Evolutionary conservation across 2,797 vertebrate genomes (phyloP), one percentile per base, ranked within the genome.

Genomic region (Microctenopoma stevenorrisi): DNA sequence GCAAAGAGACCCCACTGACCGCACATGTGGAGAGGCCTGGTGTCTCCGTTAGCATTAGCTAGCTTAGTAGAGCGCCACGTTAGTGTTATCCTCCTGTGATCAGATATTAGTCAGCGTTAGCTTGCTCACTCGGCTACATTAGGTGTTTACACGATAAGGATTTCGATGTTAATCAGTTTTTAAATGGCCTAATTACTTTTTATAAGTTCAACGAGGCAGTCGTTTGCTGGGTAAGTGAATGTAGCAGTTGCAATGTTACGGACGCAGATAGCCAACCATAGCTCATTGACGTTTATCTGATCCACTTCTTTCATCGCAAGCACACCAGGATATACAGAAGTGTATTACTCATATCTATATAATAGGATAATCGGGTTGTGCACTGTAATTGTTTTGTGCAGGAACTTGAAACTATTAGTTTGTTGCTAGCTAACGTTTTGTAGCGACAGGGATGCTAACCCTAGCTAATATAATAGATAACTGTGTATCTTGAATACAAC

Each of bases 21-120:
- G 8, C 38, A 63, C 51, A 61, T 55, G 67, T 55, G 54, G 14
- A 3, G 16, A 83, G 86, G 86, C 84, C 84, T 47, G 8, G 2
- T 22, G n/a, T 2, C 10, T 22, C 40, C 2, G 8, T 65, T 81
- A 79, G 22, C 38, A 18, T 79, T 91, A 87, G 79, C 85, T 55
- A 74, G 72, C 68, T 15, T 76, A 52, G 15, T 50, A 28, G 13
- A 15, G 60, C 52, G 62, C 78, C 80, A 74, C 61, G 62, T 55
- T 72, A 64, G 33, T 40, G n/a, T 18, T 51, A 1, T 5, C 12
- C 2, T 51, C 57, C 22, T 5, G 5, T 55, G 52, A 55, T 40
- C 18, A 8, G 4, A 52, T 38, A 7, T 1, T 38, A 10, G 2
- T 2, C 4, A 2, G 1, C 4, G 3, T 22, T 58, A 47, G 15